Evolutionary conservation across 2,113 vertebrate genomes (phyloP).

Genomic region (Strigops habroptila): DNA sequence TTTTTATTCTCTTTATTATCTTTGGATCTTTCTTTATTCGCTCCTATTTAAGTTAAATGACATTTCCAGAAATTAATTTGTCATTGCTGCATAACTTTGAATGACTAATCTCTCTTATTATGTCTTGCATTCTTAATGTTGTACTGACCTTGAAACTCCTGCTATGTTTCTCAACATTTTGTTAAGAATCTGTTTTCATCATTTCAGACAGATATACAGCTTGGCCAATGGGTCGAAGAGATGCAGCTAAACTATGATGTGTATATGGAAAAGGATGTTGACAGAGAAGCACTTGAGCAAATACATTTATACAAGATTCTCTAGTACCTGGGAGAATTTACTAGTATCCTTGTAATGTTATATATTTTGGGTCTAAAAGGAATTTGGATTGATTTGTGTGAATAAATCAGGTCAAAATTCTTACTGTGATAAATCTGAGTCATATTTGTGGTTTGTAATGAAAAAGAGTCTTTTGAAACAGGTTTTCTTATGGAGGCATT

Average conservation of each 20-base stretch:
- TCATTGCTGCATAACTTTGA: not conserved
- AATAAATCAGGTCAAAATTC: slow-evolving; percentile 33
- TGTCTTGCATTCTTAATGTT: not conserved
- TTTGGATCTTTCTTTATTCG: not conserved
- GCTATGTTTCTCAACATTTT: not conserved
- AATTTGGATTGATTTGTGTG: not conserved
- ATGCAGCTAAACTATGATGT: slow-evolving; percentile 79
- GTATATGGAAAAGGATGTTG: slow-evolving; percentile 75
- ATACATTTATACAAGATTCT: slow-evolving; percentile 89
- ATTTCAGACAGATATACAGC: slow-evolving; percentile 70
- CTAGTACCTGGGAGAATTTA: slow-evolving; percentile 50
- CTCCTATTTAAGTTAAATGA: not conserved
- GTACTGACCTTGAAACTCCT: not conserved
- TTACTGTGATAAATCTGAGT: not conserved
- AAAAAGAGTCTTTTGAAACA: not conserved
- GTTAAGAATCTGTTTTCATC: slow-evolving; percentile 26
- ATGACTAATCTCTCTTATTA: not conserved
- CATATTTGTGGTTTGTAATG: not conserved
- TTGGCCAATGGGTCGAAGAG: slow-evolving; percentile 84
- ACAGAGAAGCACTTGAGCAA: slow-evolving; percentile 81
- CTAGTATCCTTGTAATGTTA: not conserved
- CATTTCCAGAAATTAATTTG: not conserved
- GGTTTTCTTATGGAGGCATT: not conserved
- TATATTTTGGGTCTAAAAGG: not conserved
- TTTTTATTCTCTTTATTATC: not conserved